Evolutionary conservation across 2,888 invertebrate genomes (phyloP).

Genomic region (Lasioglossum malachurum): DNA sequence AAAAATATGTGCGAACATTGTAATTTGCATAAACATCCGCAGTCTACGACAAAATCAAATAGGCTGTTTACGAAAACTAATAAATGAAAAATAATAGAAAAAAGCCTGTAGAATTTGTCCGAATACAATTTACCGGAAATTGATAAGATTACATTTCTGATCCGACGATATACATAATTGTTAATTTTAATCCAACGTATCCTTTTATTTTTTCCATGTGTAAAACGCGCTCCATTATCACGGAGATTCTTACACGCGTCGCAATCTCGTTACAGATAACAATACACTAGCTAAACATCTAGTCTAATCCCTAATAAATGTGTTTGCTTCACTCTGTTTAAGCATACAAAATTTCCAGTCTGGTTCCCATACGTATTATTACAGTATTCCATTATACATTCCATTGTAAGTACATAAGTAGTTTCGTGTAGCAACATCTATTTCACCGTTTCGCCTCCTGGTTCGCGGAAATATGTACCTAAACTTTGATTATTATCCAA

Average conservation of each 20-base stretch:
- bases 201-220: background rate
- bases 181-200: background rate
- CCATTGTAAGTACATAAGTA: slow-evolving; percentile 4
- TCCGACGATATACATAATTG: no score
- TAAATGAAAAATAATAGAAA: no score
- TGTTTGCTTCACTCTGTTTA: background rate
- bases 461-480: background rate
- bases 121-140: no score
- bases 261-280: background rate
- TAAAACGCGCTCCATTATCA: background rate
- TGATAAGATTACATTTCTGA: no score
- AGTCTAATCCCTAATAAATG: background rate
- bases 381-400: slow-evolving; percentile 4
- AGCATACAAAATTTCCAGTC: slow-evolving; percentile 6
- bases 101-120: no score
- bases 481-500: background rate
- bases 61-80: no score
- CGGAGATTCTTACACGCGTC: background rate
- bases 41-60: no score
- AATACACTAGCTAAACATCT: background rate
- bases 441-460: background rate
- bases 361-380: slow-evolving; percentile 1
- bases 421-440: background rate
- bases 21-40: no score
- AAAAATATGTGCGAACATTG: no score